A percentile compares a stretch with the other conserved stretches of the same genome.
phyloP scores from a whole-genome alignment of 2,113 vertebrate species.

The Onychostruthus taczanowskii region DNA sequence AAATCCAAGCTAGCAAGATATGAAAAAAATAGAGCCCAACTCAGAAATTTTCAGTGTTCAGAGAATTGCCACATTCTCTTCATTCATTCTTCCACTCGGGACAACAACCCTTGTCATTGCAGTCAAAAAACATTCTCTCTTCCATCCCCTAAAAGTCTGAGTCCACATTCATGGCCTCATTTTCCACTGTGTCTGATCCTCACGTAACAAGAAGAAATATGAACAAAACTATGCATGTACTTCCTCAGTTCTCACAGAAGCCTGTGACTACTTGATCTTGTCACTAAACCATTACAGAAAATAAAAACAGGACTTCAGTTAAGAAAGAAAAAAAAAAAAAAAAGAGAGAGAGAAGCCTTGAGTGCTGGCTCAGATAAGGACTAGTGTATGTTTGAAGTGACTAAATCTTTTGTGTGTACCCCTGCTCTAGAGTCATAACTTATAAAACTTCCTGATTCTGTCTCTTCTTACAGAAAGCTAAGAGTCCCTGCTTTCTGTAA shows the following conservation, averaged over 20 bases:
- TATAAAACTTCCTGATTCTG: background rate
- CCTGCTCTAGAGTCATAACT: background rate
- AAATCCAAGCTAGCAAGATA: background rate
- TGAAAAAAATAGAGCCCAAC: background rate
- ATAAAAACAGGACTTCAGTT: background rate
- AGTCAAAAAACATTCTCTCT: background rate
- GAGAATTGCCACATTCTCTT: background rate
- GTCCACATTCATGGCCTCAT: background rate
- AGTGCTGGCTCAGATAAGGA: background rate
- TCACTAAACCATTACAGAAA: background rate
- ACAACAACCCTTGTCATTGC: background rate
- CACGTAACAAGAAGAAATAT: background rate
- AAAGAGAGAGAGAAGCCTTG: background rate
- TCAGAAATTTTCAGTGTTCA: background rate
- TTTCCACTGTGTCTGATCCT: background rate
- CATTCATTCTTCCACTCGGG: fast-evolving
- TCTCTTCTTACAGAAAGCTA: background rate
- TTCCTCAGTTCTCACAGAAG: background rate
- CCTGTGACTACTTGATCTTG: background rate
- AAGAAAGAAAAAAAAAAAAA: background rate
- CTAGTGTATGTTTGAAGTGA: background rate
- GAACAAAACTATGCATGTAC: background rate
- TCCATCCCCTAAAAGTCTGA: background rate
- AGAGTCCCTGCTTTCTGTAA: background rate
- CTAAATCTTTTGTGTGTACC: background rate